These are phyloP conservation scores for Ictidomys tridecemlineatus DNA, from an alignment of 2,113 vertebrate genomes.

Conservation along the genomic window DNA sequence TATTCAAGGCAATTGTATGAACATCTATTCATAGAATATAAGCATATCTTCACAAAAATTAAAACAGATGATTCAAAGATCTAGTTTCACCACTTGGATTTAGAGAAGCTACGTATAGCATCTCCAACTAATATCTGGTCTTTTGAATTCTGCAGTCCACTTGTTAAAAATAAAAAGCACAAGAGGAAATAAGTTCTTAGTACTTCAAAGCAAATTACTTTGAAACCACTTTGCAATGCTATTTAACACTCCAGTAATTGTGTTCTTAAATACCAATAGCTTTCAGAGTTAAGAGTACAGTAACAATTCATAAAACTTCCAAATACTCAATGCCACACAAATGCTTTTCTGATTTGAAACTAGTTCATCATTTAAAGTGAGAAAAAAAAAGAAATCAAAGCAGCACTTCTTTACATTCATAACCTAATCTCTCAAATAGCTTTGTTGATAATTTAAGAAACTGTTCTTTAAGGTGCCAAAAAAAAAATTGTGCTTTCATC, in stretches of 20 bases:
- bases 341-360: constrained; percentile 14
- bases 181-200: neutral
- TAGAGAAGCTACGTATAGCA: neutral
- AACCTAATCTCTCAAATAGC: constrained; percentile 11
- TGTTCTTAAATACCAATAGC: neutral
- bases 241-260: neutral
- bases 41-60: neutral
- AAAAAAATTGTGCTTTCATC: neutral
- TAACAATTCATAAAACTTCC: neutral
- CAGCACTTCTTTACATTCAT: neutral
- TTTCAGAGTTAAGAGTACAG: neutral
- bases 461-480: neutral
- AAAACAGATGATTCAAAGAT: neutral
- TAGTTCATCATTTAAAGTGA: neutral
- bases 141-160: neutral
- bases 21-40: neutral
- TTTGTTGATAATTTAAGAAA: neutral
- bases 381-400: neutral
- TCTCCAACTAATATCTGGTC: constrained; percentile 9
- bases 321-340: neutral
- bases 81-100: neutral
- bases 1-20: neutral
- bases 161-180: neutral
- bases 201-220: neutral
- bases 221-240: neutral